Base-by-base conservation (phyloP, 2,888 invertebrate genomes). In the Chrysolina oricalcia region DNA sequence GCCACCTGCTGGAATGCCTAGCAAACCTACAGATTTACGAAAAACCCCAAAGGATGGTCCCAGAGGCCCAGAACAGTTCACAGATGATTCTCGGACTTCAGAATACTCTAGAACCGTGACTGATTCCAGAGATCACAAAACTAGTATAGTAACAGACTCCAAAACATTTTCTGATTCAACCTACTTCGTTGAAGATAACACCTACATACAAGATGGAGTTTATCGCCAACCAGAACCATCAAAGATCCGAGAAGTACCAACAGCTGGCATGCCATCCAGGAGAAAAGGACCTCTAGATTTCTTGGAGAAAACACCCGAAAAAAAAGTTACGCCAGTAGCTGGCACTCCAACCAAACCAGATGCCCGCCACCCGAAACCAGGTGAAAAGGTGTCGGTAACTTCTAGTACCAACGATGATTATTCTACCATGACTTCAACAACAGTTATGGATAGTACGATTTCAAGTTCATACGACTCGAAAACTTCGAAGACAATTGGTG, bases 401-500 rank as follows among this genome's bases (percentile, higher is more conserved):
- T 3, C 27, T 5, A 27, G 27, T 27, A 27, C 27, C 27, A 27
- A 27, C 5, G 27, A 27, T 27, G 27, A 3, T 3, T 27, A 3
- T 27, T 27, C 27, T 5, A 27, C 27, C 27, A 27, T 27, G 5
- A 3, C 27, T 43, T 11, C 43, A 9, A 43, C 43, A 13, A 40
- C 43, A 13, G 2, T 40, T 11, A 63, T 35, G 15, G 11, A 66
- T 21, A 19, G 6, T 46, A 13, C 15, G 17, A 15, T 48, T 2
- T 81, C 80, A 2, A 82, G 80, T 69, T 70, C 78, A 10, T 77
- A 77, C 5, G 85, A 85, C 78, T 80, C 81, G 0, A 85, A 85
- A 78, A 85, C 83, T 10, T 83, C 81, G 40, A 67, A 81, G n/a
- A 76, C 80, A 10, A 84, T 79, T 76, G 85, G 85, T 74, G 81